Percentiles rank a stretch among this genome's conserved stretches.
Evolutionary conservation across 2,113 vertebrate species (phyloP).

Genomic region (Hipposideros armiger): DNA sequence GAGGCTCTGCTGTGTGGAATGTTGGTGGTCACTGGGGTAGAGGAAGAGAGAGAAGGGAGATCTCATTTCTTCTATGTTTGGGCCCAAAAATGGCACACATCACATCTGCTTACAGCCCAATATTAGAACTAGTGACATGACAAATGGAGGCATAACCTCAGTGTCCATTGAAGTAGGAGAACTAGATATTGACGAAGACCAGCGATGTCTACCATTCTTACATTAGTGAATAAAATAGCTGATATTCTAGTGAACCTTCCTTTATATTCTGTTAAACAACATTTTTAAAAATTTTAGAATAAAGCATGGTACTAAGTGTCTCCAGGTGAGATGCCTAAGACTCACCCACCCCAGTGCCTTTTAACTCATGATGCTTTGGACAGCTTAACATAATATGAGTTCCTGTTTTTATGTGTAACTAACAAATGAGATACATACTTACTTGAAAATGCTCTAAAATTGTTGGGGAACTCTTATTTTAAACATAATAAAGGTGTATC

Average conservation of each 20-base stretch:
- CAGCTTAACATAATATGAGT: neutral
- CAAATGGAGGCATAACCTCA: neutral
- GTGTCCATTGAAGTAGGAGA: neutral
- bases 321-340: neutral
- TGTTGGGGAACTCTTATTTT: neutral
- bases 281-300: neutral
- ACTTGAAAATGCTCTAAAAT: conserved; percentile 27
- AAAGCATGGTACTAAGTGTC: neutral
- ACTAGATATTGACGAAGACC: neutral
- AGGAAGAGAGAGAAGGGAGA: neutral
- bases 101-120: neutral
- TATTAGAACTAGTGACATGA: neutral
- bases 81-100: neutral
- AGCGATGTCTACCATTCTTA: neutral
- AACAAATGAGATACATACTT: neutral
- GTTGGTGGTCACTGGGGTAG: neutral
- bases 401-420: neutral
- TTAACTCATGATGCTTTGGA: conserved; percentile 7
- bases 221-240: neutral
- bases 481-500: neutral
- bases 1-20: neutral
- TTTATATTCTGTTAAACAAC: neutral
- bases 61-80: neutral
- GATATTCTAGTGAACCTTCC: neutral
- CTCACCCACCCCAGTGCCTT: neutral